Conservation (phyloP, 53 echinoderm and acorn worm species). For the Pentamera pediparva region DNA sequence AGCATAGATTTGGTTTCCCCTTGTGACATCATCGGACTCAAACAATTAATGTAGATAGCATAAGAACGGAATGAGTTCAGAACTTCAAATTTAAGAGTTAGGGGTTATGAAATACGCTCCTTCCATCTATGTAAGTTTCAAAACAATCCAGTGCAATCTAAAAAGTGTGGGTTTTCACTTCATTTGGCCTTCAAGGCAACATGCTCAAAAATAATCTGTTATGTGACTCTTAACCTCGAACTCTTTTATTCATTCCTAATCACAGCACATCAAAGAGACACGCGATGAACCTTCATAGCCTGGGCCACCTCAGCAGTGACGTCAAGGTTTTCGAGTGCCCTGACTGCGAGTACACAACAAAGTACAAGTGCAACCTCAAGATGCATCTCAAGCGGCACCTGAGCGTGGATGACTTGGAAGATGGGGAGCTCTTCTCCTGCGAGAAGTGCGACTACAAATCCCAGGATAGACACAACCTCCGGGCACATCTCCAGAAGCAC, state of each 20-base stretch:
- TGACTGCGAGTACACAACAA: conserved; percentile 65
- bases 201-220: not conserved
- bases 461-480: conserved; percentile 74
- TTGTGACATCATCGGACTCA: no score
- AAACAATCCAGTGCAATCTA: not conserved
- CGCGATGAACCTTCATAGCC: conserved; percentile 60
- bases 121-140: no score
- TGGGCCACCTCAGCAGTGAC: not conserved
- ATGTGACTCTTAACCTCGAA: conserved; percentile 8
- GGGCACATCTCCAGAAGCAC: conserved; percentile 75
- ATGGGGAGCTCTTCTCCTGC: conserved; percentile 62
- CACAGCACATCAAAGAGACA: conserved; percentile 49
- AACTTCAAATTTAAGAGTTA: no score
- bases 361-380: conserved; percentile 70
- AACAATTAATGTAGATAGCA: no score
- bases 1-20: no score
- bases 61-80: no score
- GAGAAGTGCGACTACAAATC: conserved; percentile 75
- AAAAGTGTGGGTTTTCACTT: no score
- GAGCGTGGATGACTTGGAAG: conserved; percentile 59
- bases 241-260: conserved; percentile 23
- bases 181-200: no score
- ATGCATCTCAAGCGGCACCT: conserved; percentile 82
- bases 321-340: conserved; percentile 53
- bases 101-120: no score